Base-by-base conservation (phyloP, 2,888 invertebrate genomes). In the Xanthorhoe designata region DNA sequence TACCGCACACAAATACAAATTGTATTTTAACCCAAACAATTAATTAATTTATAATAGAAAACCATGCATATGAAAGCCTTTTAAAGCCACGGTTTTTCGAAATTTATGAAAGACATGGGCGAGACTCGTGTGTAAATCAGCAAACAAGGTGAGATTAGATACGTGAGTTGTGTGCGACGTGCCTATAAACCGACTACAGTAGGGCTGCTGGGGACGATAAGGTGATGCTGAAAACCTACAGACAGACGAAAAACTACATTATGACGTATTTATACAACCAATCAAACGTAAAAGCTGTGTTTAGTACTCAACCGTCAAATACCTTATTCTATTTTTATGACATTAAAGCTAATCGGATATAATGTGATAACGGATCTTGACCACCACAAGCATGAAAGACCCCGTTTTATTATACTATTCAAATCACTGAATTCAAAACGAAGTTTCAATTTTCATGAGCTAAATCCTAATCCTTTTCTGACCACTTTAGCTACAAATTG, bases 61-160 rank as follows among this genome's bases (percentile, higher is more conserved):
- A 17, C 6, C 17, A 6, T 17, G 7, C 15, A 17, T 15, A 45
- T 15, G 45, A 5, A 42, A 13, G 45, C 45, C 15, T 15, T 45
- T 45, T 47, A 47, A 13, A 47, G 47, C 17, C 51, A 51, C 24
- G 13, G n/a, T 35, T 32, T 53, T 17, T 3, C 6, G 38, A 54
- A 38, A 17, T 52, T 10, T 19, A 42, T 35, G n/a, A 50, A 38
- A 60, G 15, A 17, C 7, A 13, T 3, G n/a, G 19, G 45, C 17
- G 24, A 45, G 60, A 49, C 47, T 52, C 58, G 49, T 64, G 54
- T 64, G 59, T 64, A 53, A 57, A 53, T 54, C 58, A 53, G 38
- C 58, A 54, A 64, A 64, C 57, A 66, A 42, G 61, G 53, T 54
- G 61, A 61, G 57, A 66, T 66, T 66, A 66, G 66, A 58, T 50